Percentiles rank a stretch among this genome's conserved stretches.
Conservation (phyloP, 2,113 vertebrate species). For the Eublepharis macularius region DNA sequence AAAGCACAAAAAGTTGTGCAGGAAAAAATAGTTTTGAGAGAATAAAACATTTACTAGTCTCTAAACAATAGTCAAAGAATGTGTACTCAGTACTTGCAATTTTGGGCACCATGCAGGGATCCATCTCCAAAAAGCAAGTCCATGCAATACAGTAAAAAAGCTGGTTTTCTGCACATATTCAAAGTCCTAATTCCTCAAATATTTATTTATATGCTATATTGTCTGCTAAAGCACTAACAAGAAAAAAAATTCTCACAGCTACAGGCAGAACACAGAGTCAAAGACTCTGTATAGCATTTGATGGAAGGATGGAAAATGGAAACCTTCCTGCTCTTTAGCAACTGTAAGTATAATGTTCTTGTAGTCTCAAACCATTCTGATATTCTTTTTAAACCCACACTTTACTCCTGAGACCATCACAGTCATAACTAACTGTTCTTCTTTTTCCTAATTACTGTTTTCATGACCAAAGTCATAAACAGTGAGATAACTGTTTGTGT, state of each 20-base stretch:
- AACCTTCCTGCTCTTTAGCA: not conserved
- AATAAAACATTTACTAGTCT: not conserved
- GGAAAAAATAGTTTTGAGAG: not conserved
- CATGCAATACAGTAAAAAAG: not conserved
- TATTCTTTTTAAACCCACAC: not conserved
- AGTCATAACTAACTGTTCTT: not conserved
- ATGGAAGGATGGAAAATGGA: not conserved
- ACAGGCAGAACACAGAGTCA: not conserved
- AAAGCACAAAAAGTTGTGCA: not conserved
- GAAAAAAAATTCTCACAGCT: not conserved
- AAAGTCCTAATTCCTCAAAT: not conserved
- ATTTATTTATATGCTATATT: conserved; percentile 14
- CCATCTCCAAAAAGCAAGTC: not conserved
- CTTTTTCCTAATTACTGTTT: too few species aligned
- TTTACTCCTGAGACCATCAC: not conserved
- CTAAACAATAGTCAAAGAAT: not conserved
- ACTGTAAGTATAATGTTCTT: not conserved
- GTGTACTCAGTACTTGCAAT: not conserved
- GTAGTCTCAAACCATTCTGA: not conserved
- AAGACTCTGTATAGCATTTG: not conserved
- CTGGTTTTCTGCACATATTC: not conserved
- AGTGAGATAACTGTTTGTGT: too few species aligned
- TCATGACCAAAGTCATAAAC: too few species aligned
- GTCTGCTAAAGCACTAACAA: not conserved
- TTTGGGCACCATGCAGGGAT: not conserved